Percentiles rank a stretch among this genome's conserved stretches.
phyloP scores from a whole-genome alignment of 2,888 invertebrate genomes.

The Drosophila neutralis region DNA sequence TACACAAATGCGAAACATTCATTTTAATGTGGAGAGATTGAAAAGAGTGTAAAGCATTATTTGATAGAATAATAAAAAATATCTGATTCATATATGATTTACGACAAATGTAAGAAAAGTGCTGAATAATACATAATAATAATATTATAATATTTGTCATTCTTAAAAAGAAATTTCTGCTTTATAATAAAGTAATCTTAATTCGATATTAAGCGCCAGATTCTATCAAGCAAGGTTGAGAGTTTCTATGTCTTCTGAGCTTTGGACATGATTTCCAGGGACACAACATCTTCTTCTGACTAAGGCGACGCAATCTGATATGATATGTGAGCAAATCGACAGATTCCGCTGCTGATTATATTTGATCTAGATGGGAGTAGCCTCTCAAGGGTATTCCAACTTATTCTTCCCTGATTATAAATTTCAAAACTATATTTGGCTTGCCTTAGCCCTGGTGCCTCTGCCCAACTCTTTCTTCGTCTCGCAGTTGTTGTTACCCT shows the following conservation, averaged over 20 bases:
- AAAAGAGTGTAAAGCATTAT: background rate
- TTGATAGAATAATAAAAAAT: background rate
- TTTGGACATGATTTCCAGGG: rapidly evolving
- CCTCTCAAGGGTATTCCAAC: background rate
- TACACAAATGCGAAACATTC: background rate
- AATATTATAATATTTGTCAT: no score
- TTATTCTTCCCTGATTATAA: background rate
- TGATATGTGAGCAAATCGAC: background rate
- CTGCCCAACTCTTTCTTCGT: background rate
- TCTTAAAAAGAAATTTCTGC: no score
- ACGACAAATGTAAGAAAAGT: no score
- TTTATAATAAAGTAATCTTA: background rate
- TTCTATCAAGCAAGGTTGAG: background rate
- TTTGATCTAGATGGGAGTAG: background rate
- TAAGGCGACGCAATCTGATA: background rate
- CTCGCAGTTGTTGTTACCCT: background rate
- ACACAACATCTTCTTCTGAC: no score
- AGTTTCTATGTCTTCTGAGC: background rate
- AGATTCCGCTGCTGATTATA: background rate
- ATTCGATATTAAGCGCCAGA: background rate
- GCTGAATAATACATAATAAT: background rate
- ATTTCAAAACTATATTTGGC: background rate
- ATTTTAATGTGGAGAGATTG: background rate
- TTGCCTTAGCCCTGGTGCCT: background rate
- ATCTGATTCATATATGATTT: background rate